These are phyloP conservation scores for Sebastes ruberrimus DNA, from an alignment of 2,797 vertebrate genomes.

Conservation along the genomic window DNA sequence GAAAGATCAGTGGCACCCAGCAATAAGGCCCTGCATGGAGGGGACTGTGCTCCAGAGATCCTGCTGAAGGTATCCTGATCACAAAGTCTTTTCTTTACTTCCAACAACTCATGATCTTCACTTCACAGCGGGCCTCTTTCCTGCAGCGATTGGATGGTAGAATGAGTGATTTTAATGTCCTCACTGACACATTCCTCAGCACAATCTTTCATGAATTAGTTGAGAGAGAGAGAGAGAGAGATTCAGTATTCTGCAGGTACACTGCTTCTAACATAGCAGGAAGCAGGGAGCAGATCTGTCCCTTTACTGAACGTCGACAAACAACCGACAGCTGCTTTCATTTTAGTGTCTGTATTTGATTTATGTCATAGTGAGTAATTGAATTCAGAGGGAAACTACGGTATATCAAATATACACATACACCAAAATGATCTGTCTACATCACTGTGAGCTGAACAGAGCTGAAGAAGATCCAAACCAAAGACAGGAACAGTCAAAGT, in stretches of 20 bases:
- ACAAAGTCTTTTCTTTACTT: not conserved
- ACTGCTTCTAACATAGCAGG: not conserved
- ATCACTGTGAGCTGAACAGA: not conserved
- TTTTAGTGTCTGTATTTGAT: not conserved
- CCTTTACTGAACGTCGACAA: not conserved
- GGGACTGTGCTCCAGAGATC: not conserved
- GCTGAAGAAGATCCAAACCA: not conserved
- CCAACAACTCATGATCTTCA: not conserved
- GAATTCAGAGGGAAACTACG: not conserved
- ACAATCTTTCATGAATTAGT: not conserved
- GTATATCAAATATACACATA: not conserved
- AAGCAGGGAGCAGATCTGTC: conserved; percentile 5
- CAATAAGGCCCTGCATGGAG: not conserved
- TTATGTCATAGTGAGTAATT: not conserved
- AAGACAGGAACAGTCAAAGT: not conserved
- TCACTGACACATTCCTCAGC: not conserved
- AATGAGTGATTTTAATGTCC: not conserved
- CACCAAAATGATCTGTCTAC: not conserved
- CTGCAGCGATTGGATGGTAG: not conserved
- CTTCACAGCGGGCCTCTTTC: not conserved
- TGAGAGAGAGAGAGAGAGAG: not conserved
- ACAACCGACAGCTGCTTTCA: not conserved
- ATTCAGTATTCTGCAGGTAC: not conserved
- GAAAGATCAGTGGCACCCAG: not conserved
- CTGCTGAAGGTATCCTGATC: not conserved